Evolutionary conservation across 92 coral and sea anemone species (phyloP), one percentile per base, ranked within the genome.

Genomic region (Actinostola sp.): DNA sequence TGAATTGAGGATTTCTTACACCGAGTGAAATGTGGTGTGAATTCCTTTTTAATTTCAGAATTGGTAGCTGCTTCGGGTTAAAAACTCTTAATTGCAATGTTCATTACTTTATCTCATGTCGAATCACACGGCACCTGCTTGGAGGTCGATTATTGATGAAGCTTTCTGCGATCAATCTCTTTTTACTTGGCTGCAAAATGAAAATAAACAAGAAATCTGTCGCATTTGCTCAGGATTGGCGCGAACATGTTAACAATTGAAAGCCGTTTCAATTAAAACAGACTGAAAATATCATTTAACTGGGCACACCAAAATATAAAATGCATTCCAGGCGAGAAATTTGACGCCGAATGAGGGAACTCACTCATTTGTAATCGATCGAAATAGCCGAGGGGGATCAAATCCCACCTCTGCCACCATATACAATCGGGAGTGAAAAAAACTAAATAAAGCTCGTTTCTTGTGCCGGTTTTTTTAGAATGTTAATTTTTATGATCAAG

Each of bases 171-270:
- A 46, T 64, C 42, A 64, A 64, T 64, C 70, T 41, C 45, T 49
- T 61, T 61, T 61, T 16, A 49, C 48, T 64, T 26, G 26, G 53
- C 35, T 20, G 31, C 15, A 27, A 10, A 31, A 39, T 64, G 34
- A 64, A 64, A 64, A 64, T 64, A 64, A 64, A 64, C 17, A 14
- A 3, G 8, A 41, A 5, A 41, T 20, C 20, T 12, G 54, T 17
- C 70, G 55, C 31, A 39, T 64, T 64, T 21, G 52, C 34, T 16
- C n/a, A 14, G 54, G 70, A 64, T 64, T 64, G 70, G 70, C 70
- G 53, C 26, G 12, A 42, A 64, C 25, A 8, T 12, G 70, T 25
- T 29, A 29, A 23, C 70, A 64, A 24, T 64, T 25, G 21, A n/a
- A 23, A 44, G 31, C 25, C 35, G 21, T 41, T 19, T 25, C 31